Percentiles rank a stretch among this genome's conserved stretches.
phyloP scores from a whole-genome alignment of 2,113 vertebrate species.

The Cavia aperea region DNA sequence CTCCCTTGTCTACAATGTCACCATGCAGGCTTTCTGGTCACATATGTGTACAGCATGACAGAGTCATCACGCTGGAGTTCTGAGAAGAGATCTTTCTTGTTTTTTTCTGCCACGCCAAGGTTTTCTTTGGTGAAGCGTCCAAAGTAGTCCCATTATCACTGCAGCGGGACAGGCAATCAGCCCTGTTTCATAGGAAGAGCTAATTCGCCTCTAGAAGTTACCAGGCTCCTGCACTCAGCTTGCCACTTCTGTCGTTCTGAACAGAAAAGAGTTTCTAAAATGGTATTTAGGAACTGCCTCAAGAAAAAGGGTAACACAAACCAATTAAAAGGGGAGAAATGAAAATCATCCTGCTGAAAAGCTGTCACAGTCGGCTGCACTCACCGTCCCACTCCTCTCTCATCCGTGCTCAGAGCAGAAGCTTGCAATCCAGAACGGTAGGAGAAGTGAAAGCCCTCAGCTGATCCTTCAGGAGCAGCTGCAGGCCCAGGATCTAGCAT shows the following conservation, averaged over 20 bases:
- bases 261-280: constrained; percentile 27
- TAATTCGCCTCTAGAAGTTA: neutral
- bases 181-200: neutral
- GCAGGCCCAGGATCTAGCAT: neutral
- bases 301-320: constrained; percentile 11
- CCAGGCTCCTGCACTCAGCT: neutral
- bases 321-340: constrained; percentile 48
- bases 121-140: neutral
- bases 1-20: neutral
- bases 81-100: neutral
- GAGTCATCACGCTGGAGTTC: neutral
- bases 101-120: neutral
- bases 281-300: constrained; percentile 1
- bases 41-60: neutral
- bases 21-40: neutral
- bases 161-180: neutral
- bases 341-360: constrained; percentile 41
- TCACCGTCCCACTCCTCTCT: neutral
- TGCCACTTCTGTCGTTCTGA: constrained; percentile 7
- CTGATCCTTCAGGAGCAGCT: neutral
- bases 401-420: neutral
- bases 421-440: neutral
- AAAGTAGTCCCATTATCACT: neutral
- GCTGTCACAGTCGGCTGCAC: neutral
- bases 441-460: constrained; percentile 9